Evolutionary conservation across 2,113 vertebrate species (phyloP).

Genomic region (Plecotus auritus): DNA sequence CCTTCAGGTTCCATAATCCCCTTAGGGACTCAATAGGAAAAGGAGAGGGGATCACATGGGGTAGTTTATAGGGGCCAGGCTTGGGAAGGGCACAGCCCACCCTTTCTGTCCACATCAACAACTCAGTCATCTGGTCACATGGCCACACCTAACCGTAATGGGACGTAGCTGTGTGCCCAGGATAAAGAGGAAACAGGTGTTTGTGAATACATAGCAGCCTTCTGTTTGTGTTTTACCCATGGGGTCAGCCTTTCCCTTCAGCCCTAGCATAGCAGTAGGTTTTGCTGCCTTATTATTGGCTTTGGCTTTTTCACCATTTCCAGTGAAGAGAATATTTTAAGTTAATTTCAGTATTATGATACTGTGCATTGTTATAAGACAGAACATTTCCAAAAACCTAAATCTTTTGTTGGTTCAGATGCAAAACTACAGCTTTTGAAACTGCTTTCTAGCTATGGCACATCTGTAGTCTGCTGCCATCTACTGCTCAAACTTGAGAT

Average conservation of each 20-base stretch:
- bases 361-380: not conserved
- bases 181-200: not conserved
- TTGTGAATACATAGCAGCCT: not conserved
- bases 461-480: not conserved
- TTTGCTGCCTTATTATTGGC: not conserved
- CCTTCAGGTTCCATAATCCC: not conserved
- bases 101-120: not conserved
- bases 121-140: fast-evolving
- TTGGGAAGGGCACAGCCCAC: not conserved
- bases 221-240: not conserved
- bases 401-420: not conserved
- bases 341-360: not conserved
- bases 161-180: fast-evolving
- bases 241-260: no score
- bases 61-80: not conserved
- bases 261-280: not conserved
- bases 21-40: not conserved
- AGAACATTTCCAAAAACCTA: not conserved
- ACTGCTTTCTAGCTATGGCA: not conserved
- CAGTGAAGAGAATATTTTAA: not conserved
- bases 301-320: not conserved
- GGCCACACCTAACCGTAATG: not conserved
- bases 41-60: not conserved
- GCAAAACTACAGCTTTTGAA: not conserved
- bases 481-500: not conserved